These are phyloP conservation scores for Rhynchotus rufescens DNA, from an alignment of 2,797 vertebrate species.

Conservation along the genomic window DNA sequence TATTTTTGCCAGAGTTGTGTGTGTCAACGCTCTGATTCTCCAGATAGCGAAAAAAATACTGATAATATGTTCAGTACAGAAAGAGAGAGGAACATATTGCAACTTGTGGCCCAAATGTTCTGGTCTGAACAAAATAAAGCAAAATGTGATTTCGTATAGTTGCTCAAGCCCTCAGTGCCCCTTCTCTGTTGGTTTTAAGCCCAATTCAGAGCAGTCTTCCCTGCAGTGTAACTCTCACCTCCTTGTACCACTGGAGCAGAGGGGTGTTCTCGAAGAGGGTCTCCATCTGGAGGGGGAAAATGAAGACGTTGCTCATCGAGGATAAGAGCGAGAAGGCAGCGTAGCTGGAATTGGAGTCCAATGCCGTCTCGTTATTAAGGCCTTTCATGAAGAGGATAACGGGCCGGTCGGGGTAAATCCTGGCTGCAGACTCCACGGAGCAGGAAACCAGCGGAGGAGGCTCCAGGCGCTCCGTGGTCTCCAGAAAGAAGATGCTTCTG, in stretches of 20 bases:
- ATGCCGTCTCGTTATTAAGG: background rate
- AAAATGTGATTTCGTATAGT: background rate
- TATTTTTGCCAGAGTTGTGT: background rate
- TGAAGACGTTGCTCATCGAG: conserved; percentile 79
- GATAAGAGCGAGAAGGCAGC: conserved; percentile 76
- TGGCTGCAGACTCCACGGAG: conserved; percentile 81
- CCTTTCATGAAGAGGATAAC: conserved; percentile 80
- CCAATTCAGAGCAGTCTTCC: background rate
- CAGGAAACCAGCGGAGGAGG: conserved; percentile 75
- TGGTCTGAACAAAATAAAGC: background rate
- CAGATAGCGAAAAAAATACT: background rate
- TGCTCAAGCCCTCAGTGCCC: background rate
- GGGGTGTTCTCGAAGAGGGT: conserved; percentile 80
- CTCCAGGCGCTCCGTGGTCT: conserved; percentile 75
- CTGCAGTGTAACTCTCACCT: conserved; percentile 37
- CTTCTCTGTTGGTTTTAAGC: background rate
- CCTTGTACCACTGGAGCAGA: conserved; percentile 76
- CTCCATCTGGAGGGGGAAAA: conserved; percentile 80
- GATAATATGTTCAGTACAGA: background rate
- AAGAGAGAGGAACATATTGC: background rate
- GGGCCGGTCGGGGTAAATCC: conserved; percentile 69
- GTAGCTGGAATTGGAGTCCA: conserved; percentile 34
- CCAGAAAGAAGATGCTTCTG: conserved; percentile 79
- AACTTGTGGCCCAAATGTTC: background rate
- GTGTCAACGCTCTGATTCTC: conserved; percentile 3